phyloP scores from a whole-genome alignment of 2,797 vertebrate species.

The Amazona ochrocephala region DNA sequence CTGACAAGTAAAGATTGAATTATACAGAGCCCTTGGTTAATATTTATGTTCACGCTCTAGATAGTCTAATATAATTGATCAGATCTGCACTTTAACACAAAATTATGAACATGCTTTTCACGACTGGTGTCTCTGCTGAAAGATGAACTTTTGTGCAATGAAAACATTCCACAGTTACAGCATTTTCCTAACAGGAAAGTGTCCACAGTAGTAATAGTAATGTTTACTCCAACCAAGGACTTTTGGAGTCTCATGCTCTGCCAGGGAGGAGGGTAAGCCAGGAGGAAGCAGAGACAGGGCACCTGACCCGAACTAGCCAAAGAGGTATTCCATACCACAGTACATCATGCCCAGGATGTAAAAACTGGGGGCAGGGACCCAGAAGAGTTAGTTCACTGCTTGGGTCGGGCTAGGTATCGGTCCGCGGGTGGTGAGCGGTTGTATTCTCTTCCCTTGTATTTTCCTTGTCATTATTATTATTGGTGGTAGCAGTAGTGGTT shows the following conservation, averaged over 20 bases:
- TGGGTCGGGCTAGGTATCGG: neutral
- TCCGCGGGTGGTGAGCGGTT: neutral
- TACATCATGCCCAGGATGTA: neutral
- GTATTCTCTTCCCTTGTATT: neutral
- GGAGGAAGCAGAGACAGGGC: neutral
- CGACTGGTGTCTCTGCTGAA: neutral
- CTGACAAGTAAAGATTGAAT: slow-evolving; percentile 10
- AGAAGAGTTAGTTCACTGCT: neutral
- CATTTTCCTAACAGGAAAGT: neutral
- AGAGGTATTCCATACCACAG: neutral
- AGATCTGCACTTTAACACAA: neutral
- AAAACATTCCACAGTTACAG: neutral
- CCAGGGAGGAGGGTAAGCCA: neutral
- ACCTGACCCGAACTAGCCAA: neutral
- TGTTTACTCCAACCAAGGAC: neutral
- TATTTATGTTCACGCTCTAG: neutral
- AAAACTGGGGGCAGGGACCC: neutral
- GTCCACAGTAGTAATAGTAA: neutral
- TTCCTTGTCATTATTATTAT: neutral
- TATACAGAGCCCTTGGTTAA: neutral
- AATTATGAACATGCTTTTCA: neutral
- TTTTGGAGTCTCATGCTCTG: neutral
- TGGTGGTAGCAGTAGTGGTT: neutral
- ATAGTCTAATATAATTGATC: neutral
- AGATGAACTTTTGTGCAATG: neutral